A percentile compares a stretch with the other conserved stretches of the same genome.
Evolutionary conservation across 2,888 invertebrate genomes (phyloP).

Genomic region (Diarsia mendica): DNA sequence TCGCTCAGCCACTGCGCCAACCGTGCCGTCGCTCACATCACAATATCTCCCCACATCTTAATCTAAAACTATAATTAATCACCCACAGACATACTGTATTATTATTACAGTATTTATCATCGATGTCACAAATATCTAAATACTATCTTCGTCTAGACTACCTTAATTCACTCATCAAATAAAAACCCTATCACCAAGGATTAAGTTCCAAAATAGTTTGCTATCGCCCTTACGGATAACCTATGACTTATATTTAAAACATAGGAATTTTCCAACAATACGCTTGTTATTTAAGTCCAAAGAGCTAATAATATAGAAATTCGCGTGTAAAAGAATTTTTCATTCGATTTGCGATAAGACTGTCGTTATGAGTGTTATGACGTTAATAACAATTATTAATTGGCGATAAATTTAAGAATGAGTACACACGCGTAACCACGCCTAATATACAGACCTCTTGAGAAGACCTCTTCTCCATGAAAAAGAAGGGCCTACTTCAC

Average conservation of each 20-base stretch:
- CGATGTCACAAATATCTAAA: too few relatives aligned
- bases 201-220: constrained; percentile 51
- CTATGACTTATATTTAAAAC: constrained; percentile 54
- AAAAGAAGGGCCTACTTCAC: too few relatives aligned
- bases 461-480: too few relatives aligned
- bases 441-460: too few relatives aligned
- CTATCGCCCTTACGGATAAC: constrained; percentile 49
- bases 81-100: not conserved
- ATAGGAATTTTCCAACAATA: constrained; percentile 61
- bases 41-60: not conserved
- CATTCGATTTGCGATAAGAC: constrained; percentile 53
- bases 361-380: constrained; percentile 14
- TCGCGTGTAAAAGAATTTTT: constrained; percentile 44
- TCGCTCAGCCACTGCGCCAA: too few relatives aligned
- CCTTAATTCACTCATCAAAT: constrained; percentile 11
- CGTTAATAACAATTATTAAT: constrained; percentile 28
- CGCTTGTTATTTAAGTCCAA: constrained; percentile 46
- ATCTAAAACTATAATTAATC: not conserved
- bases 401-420: constrained; percentile 3
- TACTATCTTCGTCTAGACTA: not conserved
- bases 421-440: too few relatives aligned
- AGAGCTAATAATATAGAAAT: constrained; percentile 51
- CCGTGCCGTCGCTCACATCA: too few relatives aligned
- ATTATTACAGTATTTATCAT: too few relatives aligned
- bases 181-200: constrained; percentile 32